phyloP scores from a whole-genome alignment of 2,113 vertebrate species.

The Brachypteracias leptosomus region DNA sequence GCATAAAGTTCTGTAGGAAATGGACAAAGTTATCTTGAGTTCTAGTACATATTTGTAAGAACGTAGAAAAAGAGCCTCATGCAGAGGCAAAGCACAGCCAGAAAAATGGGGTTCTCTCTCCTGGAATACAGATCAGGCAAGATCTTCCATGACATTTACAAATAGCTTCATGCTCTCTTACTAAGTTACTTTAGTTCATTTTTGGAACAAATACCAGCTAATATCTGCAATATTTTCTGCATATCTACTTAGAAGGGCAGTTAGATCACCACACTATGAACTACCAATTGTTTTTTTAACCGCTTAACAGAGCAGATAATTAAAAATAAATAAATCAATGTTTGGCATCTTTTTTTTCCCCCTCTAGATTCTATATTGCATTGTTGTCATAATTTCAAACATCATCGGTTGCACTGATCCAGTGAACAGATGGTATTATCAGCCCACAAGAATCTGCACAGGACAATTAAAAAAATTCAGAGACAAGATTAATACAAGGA shows the following conservation, averaged over 20 bases:
- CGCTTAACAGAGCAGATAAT: constrained; percentile 5
- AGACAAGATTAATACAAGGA: constrained; percentile 46
- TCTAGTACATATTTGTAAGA: neutral
- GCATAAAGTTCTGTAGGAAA: neutral
- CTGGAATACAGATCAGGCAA: neutral
- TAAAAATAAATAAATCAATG: constrained; percentile 52
- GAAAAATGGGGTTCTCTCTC: neutral
- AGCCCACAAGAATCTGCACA: constrained; percentile 39
- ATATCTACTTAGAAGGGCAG: neutral
- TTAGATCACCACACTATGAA: neutral
- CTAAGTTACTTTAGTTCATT: neutral
- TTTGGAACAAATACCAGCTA: neutral
- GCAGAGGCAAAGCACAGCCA: neutral
- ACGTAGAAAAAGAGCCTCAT: neutral
- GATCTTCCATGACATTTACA: neutral
- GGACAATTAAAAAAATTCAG: constrained; percentile 40
- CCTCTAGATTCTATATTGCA: neutral
- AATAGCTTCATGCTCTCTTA: neutral
- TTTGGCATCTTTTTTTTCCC: constrained; percentile 28
- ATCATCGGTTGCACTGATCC: constrained; percentile 36
- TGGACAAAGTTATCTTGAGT: neutral
- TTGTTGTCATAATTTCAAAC: constrained; percentile 56
- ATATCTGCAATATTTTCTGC: neutral
- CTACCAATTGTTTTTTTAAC: neutral
- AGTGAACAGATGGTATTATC: constrained; percentile 62